Conservation (phyloP, 2,113 vertebrate genomes). For the Cettia cetti region DNA sequence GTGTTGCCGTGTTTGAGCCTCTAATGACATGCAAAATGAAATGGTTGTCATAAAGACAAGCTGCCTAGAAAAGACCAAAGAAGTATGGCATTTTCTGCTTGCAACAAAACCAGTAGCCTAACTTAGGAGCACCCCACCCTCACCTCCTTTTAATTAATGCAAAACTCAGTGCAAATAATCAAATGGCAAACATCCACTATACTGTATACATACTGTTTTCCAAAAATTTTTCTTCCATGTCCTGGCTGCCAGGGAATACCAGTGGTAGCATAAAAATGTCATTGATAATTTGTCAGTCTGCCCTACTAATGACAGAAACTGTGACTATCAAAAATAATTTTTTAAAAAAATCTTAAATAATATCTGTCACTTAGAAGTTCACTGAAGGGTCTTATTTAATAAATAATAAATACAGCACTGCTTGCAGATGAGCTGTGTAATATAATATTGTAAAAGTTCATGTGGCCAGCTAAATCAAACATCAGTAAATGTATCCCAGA, state of each 20-base stretch:
- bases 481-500: background rate
- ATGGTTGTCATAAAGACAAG: background rate
- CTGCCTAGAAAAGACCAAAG: background rate
- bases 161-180: conserved; percentile 9
- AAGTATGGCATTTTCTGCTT: background rate
- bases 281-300: conserved; percentile 72
- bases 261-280: conserved; percentile 62
- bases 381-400: background rate
- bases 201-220: background rate
- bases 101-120: background rate
- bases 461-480: background rate
- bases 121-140: background rate
- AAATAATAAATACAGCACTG: background rate
- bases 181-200: conserved; percentile 40
- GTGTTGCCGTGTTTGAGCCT: background rate
- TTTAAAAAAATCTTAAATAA: conserved; percentile 40
- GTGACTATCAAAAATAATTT: conserved; percentile 66
- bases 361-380: conserved; percentile 38
- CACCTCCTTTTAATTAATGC: background rate
- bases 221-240: conserved; percentile 30
- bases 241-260: conserved; percentile 28
- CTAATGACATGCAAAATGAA: background rate
- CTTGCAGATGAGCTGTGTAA: background rate
- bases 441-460: background rate
- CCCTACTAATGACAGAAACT: conserved; percentile 72